Base-by-base conservation (phyloP, 2,797 vertebrate genomes). In the Orestias chungarensis region DNA sequence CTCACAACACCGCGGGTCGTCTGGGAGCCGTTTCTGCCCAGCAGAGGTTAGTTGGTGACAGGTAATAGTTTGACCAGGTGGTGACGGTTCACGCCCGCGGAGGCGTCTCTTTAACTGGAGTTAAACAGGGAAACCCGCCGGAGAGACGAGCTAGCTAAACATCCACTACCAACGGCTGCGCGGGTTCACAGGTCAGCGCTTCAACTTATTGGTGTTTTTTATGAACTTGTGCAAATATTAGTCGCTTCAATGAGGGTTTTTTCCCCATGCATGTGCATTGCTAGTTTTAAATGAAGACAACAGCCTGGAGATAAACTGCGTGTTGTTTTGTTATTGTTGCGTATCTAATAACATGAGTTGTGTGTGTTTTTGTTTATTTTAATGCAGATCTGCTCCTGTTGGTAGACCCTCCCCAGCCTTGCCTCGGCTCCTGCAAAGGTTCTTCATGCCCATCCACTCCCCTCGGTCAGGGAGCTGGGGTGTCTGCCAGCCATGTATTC, bases 401-500 rank as follows among this genome's bases (percentile, higher is more conserved):
- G n/a, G n/a, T n/a, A n/a, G n/a, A 7, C 72, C 76, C 43, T 49
- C n/a, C 14, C 42, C 27, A 40, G 42, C 38, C 49, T 35, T 47
- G 23, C 43, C 59, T 47, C 46, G 31, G 74, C 54, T 42, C 12
- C 64, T 43, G 61, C 4, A 59, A 64, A 66, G 76, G 74, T 69
- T 68, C 79, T 67, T 18, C 40, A 90, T 94, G 91, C 92, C 94
- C 92, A 87, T 12, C 72, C 89, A 52, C 82, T 77, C 42, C 74
- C 89, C n/a, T 68, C 87, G 27, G 84, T 78, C 82, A 87, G 85
- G 14, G 83, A 89, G 27, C 29, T 92, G 82, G 89, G 90, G 9
- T 91, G 87, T 64, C 80, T 91, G 74, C 86, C 92, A 44, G 86
- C 87, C 69, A 88, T 94, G 91, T 93, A 90, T 79, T 80, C 93